Percentiles rank a stretch among this genome's conserved stretches.
These are phyloP conservation scores for Parnassius orleans DNA, from an alignment of 2,888 invertebrate species.

Conservation along the genomic window DNA sequence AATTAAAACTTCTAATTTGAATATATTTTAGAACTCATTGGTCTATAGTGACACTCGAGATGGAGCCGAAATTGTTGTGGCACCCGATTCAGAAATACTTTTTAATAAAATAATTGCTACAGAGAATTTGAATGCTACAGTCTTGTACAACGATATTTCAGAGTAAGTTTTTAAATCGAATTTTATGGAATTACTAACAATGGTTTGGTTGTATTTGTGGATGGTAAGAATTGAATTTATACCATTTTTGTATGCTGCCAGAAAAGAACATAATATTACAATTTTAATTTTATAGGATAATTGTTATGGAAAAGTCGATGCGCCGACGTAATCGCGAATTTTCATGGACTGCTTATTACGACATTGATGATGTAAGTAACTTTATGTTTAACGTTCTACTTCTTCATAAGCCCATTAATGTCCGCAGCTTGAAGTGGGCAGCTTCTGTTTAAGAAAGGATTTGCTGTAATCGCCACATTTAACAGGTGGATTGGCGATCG, in stretches of 20 bases:
- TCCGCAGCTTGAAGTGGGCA: too few species aligned
- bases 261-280: constrained; percentile 30
- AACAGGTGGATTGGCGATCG: too few species aligned
- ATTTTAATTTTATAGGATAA: too few species aligned
- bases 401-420: too few species aligned
- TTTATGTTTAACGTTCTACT: background rate
- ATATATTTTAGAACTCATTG: constrained; percentile 28
- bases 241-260: too few species aligned
- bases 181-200: too few species aligned
- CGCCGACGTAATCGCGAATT: constrained; percentile 53
- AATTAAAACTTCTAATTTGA: too few species aligned
- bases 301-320: constrained; percentile 61
- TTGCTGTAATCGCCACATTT: background rate
- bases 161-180: constrained; percentile 45
- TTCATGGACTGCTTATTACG: constrained; percentile 83
- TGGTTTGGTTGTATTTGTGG: too few species aligned
- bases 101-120: constrained; percentile 42
- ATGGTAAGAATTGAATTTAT: too few species aligned
- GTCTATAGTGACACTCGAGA: too few species aligned
- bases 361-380: constrained; percentile 73
- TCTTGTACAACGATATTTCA: constrained; percentile 54
- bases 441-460: background rate
- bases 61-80: too few species aligned
- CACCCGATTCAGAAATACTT: too few species aligned
- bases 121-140: constrained; percentile 38